Evolutionary conservation across 1,140 invertebrate species (phyloP).

Genomic region (Heliothis virescens): DNA sequence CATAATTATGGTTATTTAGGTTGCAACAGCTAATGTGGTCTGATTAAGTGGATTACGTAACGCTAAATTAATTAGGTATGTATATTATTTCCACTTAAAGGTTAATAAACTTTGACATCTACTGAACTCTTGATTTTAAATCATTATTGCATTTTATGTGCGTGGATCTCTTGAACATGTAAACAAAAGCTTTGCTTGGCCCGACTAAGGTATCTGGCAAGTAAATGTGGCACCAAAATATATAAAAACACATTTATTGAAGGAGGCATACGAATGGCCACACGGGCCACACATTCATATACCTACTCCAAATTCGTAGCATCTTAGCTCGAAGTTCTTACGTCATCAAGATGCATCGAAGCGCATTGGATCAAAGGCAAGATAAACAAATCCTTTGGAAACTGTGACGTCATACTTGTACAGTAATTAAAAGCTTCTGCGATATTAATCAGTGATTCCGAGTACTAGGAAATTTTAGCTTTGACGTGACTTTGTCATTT

Average conservation of each 20-base stretch:
- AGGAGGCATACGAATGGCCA: too few species aligned
- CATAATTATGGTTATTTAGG: background rate
- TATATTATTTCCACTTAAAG: too few species aligned
- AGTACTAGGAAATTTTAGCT: conserved; percentile 3
- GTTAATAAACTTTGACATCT: too few species aligned
- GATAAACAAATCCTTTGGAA: background rate
- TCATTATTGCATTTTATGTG: too few species aligned
- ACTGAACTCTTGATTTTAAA: too few species aligned
- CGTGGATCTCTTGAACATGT: too few species aligned
- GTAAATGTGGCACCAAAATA: too few species aligned
- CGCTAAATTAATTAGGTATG: too few species aligned
- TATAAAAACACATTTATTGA: too few species aligned
- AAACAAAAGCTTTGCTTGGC: too few species aligned
- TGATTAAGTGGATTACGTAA: background rate
- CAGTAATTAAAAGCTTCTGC: conserved; percentile 15
- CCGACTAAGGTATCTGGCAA: too few species aligned
- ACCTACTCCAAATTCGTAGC: conserved; percentile 13
- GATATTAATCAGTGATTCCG: conserved; percentile 7
- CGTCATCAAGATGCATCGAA: background rate
- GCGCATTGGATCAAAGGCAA: background rate
- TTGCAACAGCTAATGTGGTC: background rate
- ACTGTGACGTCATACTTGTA: conserved; percentile 5
- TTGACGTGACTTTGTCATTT: background rate
- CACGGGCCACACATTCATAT: too few species aligned
- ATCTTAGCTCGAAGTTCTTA: conserved; percentile 7